Evolutionary conservation across 2,113 vertebrate genomes (phyloP).

Genomic region (Cynopterus brachyotis): DNA sequence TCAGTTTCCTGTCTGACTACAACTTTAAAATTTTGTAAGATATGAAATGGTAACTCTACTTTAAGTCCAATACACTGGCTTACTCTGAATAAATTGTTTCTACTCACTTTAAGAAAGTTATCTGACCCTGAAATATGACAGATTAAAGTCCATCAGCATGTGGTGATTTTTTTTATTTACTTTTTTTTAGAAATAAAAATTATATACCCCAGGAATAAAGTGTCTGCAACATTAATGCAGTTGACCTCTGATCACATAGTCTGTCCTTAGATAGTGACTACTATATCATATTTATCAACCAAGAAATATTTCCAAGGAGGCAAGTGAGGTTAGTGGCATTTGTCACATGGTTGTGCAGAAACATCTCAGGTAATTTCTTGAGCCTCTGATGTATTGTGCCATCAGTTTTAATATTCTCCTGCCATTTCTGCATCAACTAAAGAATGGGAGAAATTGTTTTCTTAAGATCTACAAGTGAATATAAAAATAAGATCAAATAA

Average conservation of each 20-base stretch:
- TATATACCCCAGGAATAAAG: conserved; percentile 40
- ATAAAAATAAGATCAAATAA: conserved; percentile 32
- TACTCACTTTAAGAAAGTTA: conserved; percentile 22
- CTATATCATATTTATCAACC: conserved; percentile 61
- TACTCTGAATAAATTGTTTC: conserved; percentile 36
- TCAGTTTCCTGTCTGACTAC: conserved; percentile 14
- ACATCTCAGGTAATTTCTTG: conserved; percentile 60
- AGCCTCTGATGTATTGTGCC: conserved; percentile 42
- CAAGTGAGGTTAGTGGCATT: conserved; percentile 44
- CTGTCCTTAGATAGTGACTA: conserved; percentile 57
- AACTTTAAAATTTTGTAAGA: conserved; percentile 38
- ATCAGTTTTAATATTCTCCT: conserved; percentile 60
- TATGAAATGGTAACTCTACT: neutral
- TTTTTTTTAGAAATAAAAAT: conserved; percentile 37
- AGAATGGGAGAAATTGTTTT: neutral
- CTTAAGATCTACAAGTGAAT: neutral
- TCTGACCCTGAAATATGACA: conserved; percentile 54
- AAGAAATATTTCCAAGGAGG: conserved; percentile 52
- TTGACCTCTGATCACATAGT: conserved; percentile 43
- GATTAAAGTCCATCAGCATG: conserved; percentile 35
- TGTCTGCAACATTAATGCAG: conserved; percentile 19
- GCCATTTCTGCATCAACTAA: conserved; percentile 23
- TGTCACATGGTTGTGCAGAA: conserved; percentile 50
- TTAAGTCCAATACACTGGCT: neutral
- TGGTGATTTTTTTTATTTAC: neutral